Evolutionary conservation across 2,888 invertebrate genomes (phyloP), one percentile per base, ranked within the genome.

Genomic region (Tyria jacobaeae): DNA sequence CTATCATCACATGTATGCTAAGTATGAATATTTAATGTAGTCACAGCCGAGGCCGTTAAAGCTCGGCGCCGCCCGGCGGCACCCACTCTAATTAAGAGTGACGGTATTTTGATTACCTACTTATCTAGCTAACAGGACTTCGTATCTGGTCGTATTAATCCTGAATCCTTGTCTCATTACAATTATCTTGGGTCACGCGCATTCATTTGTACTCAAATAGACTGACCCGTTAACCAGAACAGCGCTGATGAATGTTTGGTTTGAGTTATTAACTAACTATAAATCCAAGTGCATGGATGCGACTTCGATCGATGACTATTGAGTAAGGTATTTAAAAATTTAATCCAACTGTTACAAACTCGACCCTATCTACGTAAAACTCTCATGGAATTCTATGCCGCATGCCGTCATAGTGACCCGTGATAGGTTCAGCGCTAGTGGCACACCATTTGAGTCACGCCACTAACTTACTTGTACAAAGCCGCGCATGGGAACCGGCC

Each of bases 61-160:
- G 61, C 70, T 60, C 70, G 75, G 73, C 75, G 78, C 78, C 80
- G 82, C 47, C 78, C 84, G 76, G 76, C 80, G 80, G 84, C 85
- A 86, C 84, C 86, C 83, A 75, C 78, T 71, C 80, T 90, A 91
- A 91, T 91, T 88, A 90, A 89, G 87, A 91, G 85, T 87, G 91
- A 91, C 91, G 88, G 90, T 81, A 90, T 90, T 89, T 90, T 89
- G 89, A 91, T 91, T 89, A 87, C 88, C 87, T 90, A 85, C 85
- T 92, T 91, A 90, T 88, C 86, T 79, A 76, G 72, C 74, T 84
- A 88, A 89, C 88, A 86, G 86, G 81, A 84, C 81, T 81, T 69
- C 68, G 68, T 85, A 88, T 88, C 88, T 85, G 71, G 75, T 71
- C 79, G 78, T 87, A 89, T 89, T 88, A 89, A 89, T 90, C 87